phyloP scores from a whole-genome alignment of 1,140 invertebrate species.

The Aethina tumida region DNA sequence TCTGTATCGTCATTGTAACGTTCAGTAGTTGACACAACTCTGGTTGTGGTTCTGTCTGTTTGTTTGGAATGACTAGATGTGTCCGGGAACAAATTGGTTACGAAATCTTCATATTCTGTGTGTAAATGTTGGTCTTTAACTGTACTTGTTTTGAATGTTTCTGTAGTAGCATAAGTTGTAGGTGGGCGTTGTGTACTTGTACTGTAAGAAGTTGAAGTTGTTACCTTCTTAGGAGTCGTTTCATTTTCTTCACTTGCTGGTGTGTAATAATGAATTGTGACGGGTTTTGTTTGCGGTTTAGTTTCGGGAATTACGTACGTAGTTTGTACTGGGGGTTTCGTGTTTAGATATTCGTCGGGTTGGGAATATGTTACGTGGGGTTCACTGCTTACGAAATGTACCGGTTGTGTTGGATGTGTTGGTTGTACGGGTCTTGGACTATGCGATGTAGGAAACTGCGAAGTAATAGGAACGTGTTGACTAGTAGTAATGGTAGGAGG shows the following conservation, averaged over 20 bases:
- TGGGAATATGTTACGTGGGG: not conserved
- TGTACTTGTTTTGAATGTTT: conserved; percentile 1
- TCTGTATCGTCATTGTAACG: too few species aligned
- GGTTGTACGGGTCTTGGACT: conserved; percentile 5
- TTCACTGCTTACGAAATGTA: not conserved
- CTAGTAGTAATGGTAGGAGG: not conserved
- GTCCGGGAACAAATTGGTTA: not conserved
- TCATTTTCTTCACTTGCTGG: conserved; percentile 11
- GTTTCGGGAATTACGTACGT: not conserved
- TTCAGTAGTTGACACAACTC: not conserved
- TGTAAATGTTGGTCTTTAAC: conserved; percentile 5
- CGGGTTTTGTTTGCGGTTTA: not conserved
- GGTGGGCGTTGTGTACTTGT: not conserved
- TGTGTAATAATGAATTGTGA: conserved; percentile 13
- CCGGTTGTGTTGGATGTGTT: not conserved
- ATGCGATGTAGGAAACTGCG: conserved; percentile 9
- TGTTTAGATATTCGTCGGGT: not conserved
- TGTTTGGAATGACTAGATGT: not conserved
- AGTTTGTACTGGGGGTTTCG: not conserved
- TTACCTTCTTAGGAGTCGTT: conserved; percentile 4
- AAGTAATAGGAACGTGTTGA: too few species aligned
- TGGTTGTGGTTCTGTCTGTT: not conserved
- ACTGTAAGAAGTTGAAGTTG: not conserved
- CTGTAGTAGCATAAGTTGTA: conserved; percentile 1
- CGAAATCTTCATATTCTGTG: not conserved